Percentiles rank a stretch among this genome's conserved stretches.
Conservation (phyloP, 2,113 vertebrate genomes). For the Burhinus oedicnemus region DNA sequence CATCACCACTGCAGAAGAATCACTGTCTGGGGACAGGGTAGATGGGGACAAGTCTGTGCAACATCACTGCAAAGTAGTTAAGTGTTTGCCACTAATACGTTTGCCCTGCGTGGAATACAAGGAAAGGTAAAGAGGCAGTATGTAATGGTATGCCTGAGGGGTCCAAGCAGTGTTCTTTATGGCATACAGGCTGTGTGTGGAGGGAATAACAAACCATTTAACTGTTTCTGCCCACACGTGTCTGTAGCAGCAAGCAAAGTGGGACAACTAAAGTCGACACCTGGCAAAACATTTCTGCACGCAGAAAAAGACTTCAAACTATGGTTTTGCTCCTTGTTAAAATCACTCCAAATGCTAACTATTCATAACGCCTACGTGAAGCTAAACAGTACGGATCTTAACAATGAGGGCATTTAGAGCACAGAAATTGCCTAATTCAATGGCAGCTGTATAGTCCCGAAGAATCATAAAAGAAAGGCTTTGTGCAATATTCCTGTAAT, state of each 20-base stretch:
- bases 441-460: constrained; percentile 31
- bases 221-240: neutral
- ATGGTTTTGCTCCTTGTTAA: constrained; percentile 9
- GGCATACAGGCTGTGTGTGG: neutral
- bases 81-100: neutral
- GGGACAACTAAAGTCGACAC: constrained; percentile 14
- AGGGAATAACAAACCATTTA: neutral
- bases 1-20: neutral
- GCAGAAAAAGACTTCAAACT: constrained; percentile 19
- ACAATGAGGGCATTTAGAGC: constrained; percentile 50
- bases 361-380: constrained; percentile 53
- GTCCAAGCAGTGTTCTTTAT: neutral
- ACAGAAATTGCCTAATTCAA: constrained; percentile 54
- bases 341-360: constrained; percentile 51
- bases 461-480: constrained; percentile 38
- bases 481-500: constrained; percentile 32
- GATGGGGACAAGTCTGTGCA: neutral
- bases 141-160: neutral
- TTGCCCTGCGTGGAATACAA: neutral
- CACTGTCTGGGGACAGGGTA: neutral
- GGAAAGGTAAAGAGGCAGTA: neutral
- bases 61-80: neutral
- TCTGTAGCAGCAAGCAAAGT: constrained; percentile 4
- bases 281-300: constrained; percentile 36
- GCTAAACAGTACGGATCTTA: constrained; percentile 19